phyloP scores from a whole-genome alignment of 2,113 vertebrate genomes.

The Sinocyclocheilus rhinocerous region DNA sequence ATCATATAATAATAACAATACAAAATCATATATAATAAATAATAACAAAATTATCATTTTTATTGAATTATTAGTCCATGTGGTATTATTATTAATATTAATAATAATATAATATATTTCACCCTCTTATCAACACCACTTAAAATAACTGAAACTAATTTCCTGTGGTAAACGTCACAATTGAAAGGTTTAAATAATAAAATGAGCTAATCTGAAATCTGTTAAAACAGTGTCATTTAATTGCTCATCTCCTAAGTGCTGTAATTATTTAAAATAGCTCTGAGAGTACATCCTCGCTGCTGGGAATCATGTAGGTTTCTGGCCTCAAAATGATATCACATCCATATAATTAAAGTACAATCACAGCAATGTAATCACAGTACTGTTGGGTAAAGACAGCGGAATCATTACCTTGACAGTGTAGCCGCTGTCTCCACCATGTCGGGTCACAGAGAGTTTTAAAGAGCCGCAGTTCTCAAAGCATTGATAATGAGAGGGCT shows the following conservation, averaged over 20 bases:
- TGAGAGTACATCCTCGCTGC: conserved; percentile 7
- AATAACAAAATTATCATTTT: no score
- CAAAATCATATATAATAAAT: no score
- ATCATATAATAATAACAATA: no score
- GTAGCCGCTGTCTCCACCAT: conserved; percentile 77
- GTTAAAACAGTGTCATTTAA: conserved; percentile 19
- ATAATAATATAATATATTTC: not conserved
- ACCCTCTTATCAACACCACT: not conserved
- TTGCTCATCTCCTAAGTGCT: not conserved
- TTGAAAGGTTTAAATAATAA: conserved; percentile 21
- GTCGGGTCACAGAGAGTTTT: conserved; percentile 75
- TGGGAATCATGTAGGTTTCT: conserved; percentile 15
- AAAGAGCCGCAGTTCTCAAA: conserved; percentile 86
- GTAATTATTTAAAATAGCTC: conserved; percentile 36
- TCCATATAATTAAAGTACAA: conserved; percentile 11
- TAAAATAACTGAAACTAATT: not conserved
- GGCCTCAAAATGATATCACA: conserved; percentile 7
- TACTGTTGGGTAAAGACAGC: conserved; percentile 1
- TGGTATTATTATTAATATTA: no score
- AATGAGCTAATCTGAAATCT: not conserved
- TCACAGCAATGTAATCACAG: conserved; percentile 19
- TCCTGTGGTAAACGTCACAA: not conserved
- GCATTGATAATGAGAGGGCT: conserved; percentile 82
- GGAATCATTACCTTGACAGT: conserved; percentile 73
- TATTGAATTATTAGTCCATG: no score